Base-by-base conservation (phyloP, 2,797 vertebrate genomes). In the Helostoma temminkii region DNA sequence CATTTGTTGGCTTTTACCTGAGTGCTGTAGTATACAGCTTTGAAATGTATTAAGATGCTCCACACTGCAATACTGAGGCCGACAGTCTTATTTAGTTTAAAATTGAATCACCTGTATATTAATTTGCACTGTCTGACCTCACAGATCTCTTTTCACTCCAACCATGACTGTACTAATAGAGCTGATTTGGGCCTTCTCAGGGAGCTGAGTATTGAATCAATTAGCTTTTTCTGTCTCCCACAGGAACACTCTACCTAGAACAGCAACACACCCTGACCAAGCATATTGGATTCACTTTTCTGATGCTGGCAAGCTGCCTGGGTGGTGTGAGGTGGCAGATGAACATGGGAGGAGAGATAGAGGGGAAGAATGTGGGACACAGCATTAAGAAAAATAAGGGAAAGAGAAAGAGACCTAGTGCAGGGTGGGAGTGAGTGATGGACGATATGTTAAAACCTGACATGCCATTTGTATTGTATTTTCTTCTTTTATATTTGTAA, bases 231-330 rank as follows among this genome's bases (percentile, higher is more conserved):
- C 56, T 52, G 59, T 80, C 69, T 88, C 79, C 79, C 83, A 36
- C 61, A 62, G 82, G 84, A 86, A 42, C 71, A 57, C 26, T 1
- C 45, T 24, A 81, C 81, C 72, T 59, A 70, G 59, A 78, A 55
- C 52, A 70, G 75, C 18, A n/a, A 8, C 16, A 41, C 58, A 43
- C 54, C 58, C 77, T 86, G 85, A 84, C 75, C 78, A 69, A 84
- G 76, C 80, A 77, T 81, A 82, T 79, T 81, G 80, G 73, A 85
- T 86, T 84, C 58, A 80, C 76, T 85, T 81, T 78, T 70, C 65
- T 70, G 78, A 78, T 72, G 64, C 75, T 89, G 84, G 81, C 73
- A 74, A 59, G 60, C 34, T 63, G 81, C 86, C 75, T 59, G 53
- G 61, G 46, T 54, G 53, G 64, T 46, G 63, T 28, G 70, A 67